Evolutionary conservation across 2,797 vertebrate genomes (phyloP).

Genomic region (Notamacropus eugenii): DNA sequence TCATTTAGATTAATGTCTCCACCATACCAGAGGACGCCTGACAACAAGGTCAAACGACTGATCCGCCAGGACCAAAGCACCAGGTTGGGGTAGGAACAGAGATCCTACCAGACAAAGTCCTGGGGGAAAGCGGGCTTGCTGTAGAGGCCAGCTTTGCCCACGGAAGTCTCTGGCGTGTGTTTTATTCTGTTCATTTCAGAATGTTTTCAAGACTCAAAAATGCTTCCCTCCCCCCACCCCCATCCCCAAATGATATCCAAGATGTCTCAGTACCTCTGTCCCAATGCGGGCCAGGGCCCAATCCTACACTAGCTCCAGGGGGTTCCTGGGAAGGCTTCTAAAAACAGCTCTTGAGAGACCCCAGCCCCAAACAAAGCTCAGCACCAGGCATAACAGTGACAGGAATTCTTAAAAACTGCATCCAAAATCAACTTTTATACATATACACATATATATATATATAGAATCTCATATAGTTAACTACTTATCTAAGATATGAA

Average conservation of each 20-base stretch:
- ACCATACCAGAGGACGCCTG: background rate
- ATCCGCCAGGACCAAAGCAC: background rate
- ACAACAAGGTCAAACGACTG: conserved; percentile 3
- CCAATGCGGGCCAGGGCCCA: background rate
- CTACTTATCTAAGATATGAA: background rate
- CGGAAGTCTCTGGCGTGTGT: background rate
- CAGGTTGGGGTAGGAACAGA: background rate
- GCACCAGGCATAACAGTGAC: background rate
- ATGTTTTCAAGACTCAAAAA: background rate
- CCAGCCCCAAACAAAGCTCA: background rate
- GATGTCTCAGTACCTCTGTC: background rate
- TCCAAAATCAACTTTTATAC: background rate
- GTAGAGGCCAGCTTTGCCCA: background rate
- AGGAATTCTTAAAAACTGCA: conserved; percentile 10
- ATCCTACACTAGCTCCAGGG: background rate
- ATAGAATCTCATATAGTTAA: conserved; percentile 14
- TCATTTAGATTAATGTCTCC: background rate
- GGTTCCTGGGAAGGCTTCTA: background rate
- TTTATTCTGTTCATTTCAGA: conserved; percentile 10
- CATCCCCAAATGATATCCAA: background rate
- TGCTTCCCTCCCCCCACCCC: background rate
- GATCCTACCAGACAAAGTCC: conserved; percentile 1
- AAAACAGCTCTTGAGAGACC: conserved; percentile 37
- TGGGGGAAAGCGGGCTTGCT: background rate
- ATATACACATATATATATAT: background rate